These are phyloP conservation scores for Coturnix japonica DNA, from an alignment of 2,113 vertebrate genomes.

Conservation along the genomic window DNA sequence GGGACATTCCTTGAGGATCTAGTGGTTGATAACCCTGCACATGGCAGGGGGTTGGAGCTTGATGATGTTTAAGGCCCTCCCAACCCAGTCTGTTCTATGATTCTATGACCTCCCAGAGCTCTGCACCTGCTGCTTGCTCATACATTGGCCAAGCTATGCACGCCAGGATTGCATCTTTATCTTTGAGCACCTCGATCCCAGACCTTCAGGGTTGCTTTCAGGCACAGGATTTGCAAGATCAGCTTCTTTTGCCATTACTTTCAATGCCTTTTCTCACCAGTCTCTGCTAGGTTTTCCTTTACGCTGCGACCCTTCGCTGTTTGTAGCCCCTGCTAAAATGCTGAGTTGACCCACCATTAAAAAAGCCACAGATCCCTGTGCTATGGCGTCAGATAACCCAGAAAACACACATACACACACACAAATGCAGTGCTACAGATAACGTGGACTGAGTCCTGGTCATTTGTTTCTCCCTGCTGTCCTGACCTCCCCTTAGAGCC, in stretches of 20 bases:
- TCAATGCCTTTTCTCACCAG: neutral
- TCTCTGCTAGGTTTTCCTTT: neutral
- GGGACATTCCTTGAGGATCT: neutral
- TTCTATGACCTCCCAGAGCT: neutral
- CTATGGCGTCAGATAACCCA: neutral
- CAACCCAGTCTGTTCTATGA: too few relatives aligned
- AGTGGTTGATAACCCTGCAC: too few relatives aligned
- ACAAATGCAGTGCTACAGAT: neutral
- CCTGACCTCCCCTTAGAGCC: neutral
- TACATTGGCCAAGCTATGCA: neutral
- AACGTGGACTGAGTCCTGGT: neutral
- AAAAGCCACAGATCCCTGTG: neutral
- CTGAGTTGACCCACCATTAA: neutral
- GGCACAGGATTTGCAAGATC: neutral
- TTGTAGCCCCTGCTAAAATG: neutral
- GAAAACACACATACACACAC: neutral
- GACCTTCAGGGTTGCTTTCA: neutral
- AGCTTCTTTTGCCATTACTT: neutral
- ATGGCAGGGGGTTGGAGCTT: too few relatives aligned
- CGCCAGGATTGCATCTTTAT: neutral
- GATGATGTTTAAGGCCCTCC: too few relatives aligned
- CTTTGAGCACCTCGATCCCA: neutral
- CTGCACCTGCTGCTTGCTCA: neutral
- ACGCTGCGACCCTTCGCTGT: neutral
- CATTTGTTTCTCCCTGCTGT: rapidly evolving